Conservation (phyloP, 1,140 invertebrate genomes). For the Drosophila triauraria region DNA sequence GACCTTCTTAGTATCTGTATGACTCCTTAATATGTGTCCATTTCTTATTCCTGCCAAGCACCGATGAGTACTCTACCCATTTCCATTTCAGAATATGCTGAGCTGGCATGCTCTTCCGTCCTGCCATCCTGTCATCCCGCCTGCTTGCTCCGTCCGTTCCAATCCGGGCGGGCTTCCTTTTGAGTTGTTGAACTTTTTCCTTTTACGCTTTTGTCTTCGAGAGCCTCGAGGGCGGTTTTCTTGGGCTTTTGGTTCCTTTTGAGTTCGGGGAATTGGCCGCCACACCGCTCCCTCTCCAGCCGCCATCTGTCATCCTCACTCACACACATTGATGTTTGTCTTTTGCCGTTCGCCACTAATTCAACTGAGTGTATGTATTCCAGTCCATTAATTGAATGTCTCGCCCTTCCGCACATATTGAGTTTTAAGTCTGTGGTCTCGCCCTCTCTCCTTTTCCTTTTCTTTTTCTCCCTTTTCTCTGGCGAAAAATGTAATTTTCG, state of each 20-base stretch:
- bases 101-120: slow-evolving; percentile 38
- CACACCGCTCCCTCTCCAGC: background rate
- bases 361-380: slow-evolving; percentile 55
- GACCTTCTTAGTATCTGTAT: slow-evolving; percentile 17
- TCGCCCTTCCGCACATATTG: slow-evolving; percentile 41
- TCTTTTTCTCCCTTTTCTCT: background rate
- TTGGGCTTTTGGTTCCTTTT: slow-evolving; percentile 39
- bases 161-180: slow-evolving; percentile 19
- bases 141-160: background rate
- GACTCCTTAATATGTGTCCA: slow-evolving; percentile 10
- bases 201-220: slow-evolving; percentile 40
- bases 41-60: slow-evolving; percentile 15
- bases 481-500: slow-evolving; percentile 32
- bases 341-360: slow-evolving; percentile 62
- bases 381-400: slow-evolving; percentile 75
- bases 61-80: slow-evolving; percentile 28
- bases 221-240: slow-evolving; percentile 26
- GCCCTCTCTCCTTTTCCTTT: background rate
- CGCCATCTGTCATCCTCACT: slow-evolving; percentile 1
- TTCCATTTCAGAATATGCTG: slow-evolving; percentile 49
- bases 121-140: background rate
- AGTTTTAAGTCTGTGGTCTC: slow-evolving; percentile 53
- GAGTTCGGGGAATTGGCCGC: slow-evolving; percentile 29
- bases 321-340: slow-evolving; percentile 55
- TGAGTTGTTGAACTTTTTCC: slow-evolving; percentile 46